Conservation (phyloP, 2,888 invertebrate genomes). For the Strigamia transsilvanica region DNA sequence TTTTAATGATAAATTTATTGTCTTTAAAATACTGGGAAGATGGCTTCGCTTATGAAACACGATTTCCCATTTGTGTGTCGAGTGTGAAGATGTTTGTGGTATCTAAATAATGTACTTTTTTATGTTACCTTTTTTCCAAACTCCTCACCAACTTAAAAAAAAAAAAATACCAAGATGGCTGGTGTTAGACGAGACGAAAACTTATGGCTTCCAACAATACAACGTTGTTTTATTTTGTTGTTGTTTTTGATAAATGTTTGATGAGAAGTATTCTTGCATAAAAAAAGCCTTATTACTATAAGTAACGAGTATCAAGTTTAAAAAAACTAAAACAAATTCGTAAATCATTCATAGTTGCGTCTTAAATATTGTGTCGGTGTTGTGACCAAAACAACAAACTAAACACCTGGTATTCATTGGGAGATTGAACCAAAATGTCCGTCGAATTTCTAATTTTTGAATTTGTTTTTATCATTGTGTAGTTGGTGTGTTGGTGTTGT, state of each 20-base stretch:
- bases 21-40: slow-evolving; percentile 22
- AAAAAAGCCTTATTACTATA: slow-evolving; percentile 32
- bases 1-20: background rate
- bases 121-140: slow-evolving; percentile 3
- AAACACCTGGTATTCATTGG: slow-evolving; percentile 31
- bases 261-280: slow-evolving; percentile 23
- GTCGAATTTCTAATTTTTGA: slow-evolving; percentile 1
- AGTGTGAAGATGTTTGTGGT: slow-evolving; percentile 39
- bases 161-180: background rate
- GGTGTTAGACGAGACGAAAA: slow-evolving; percentile 8
- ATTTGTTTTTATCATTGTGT: background rate
- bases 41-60: background rate
- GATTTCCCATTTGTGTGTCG: slow-evolving; percentile 36
- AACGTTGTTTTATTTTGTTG: slow-evolving; percentile 24
- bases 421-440: slow-evolving; percentile 16
- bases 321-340: background rate
- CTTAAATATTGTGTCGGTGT: slow-evolving; percentile 36
- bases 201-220: slow-evolving; percentile 31
- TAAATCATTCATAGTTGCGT: background rate
- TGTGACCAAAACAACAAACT: background rate
- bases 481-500: slow-evolving; percentile 17
- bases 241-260: slow-evolving; percentile 40
- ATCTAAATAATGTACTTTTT: slow-evolving; percentile 32
- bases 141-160: background rate
- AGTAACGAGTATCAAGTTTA: background rate